Evolutionary conservation across 2,888 invertebrate genomes (phyloP), one percentile per base, ranked within the genome.

Genomic region (Cephus pygmeus): DNA sequence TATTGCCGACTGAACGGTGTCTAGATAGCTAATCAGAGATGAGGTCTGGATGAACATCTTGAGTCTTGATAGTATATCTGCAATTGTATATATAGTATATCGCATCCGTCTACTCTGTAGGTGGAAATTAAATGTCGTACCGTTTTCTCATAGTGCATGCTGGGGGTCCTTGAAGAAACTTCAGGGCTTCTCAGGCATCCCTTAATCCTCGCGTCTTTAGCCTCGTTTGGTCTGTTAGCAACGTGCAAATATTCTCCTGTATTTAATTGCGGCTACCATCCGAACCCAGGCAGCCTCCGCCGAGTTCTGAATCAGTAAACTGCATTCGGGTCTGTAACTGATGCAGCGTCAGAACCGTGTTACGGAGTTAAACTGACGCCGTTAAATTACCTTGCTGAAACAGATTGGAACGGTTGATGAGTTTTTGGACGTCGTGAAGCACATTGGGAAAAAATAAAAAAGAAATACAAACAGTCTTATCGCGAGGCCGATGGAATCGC

Each of bases 211-310:
- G 75, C 79, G 79, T 82, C 82, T 84, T 85, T 85, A 82, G 79
- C 81, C 79, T 84, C 82, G 81, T 87, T 84, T 84, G 85, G 86
- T 87, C 87, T 83, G 83, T 86, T 85, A 84, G 85, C 79, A 81
- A 82, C 82, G 83, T 82, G 86, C 86, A 89, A 90, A 90, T 88
- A 89, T 89, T 87, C 87, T 83, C 80, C 34, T 77, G 83, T 83
- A 90, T 89, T 90, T 89, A 88, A 89, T 90, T 89, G 88, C 85
- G 89, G 88, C 87, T 83, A 86, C 83, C 84, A 83, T 79, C 81
- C 79, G 84, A 81, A 82, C 77, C 77, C 78, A 83, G 83, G 77
- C 79, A 71, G 81, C 81, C 80, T 80, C 15, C 71, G 11, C 1
- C 12, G 86, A 87, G 87, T 88, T 87, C 84, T 84, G 86, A 82